Evolutionary conservation across 2,888 invertebrate species (phyloP).

Genomic region (Copidosoma aretas): DNA sequence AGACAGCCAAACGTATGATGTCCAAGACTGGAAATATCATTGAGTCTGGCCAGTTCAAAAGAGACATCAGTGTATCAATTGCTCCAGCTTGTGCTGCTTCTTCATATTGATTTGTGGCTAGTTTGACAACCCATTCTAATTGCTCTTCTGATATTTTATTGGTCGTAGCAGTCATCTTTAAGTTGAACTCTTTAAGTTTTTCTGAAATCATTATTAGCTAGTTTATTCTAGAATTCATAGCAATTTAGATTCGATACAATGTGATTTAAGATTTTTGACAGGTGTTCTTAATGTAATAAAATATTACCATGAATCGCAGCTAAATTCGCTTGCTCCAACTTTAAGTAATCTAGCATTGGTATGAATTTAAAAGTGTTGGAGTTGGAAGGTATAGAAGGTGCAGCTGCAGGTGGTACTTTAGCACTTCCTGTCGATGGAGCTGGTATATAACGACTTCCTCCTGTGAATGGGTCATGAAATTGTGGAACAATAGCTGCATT

Average conservation of each 20-base stretch:
- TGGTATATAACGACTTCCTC: conserved; percentile 74
- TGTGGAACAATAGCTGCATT: conserved; percentile 47
- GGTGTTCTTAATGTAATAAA: conserved; percentile 4
- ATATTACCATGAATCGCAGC: conserved; percentile 74
- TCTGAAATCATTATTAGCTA: conserved; percentile 49
- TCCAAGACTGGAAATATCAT: conserved; percentile 90
- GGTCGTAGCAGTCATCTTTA: conserved; percentile 66
- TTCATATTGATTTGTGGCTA: conserved; percentile 61
- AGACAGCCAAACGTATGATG: conserved; percentile 81
- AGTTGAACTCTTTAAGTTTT: conserved; percentile 71
- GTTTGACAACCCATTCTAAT: conserved; percentile 70
- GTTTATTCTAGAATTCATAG: not conserved
- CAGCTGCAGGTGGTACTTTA: conserved; percentile 16
- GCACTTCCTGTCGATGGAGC: conserved; percentile 42
- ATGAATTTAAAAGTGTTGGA: conserved; percentile 57
- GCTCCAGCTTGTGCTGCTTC: conserved; percentile 43
- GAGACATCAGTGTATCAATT: conserved; percentile 45
- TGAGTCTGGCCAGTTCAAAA: conserved; percentile 64
- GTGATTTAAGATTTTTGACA: not conserved
- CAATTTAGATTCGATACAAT: not conserved
- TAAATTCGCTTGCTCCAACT: conserved; percentile 81
- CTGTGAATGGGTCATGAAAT: conserved; percentile 73
- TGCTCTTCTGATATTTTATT: conserved; percentile 66
- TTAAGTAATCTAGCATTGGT: conserved; percentile 66
- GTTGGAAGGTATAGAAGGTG: conserved; percentile 7